phyloP scores from a whole-genome alignment of 2,113 vertebrate species.

The Podarcis raffonei region DNA sequence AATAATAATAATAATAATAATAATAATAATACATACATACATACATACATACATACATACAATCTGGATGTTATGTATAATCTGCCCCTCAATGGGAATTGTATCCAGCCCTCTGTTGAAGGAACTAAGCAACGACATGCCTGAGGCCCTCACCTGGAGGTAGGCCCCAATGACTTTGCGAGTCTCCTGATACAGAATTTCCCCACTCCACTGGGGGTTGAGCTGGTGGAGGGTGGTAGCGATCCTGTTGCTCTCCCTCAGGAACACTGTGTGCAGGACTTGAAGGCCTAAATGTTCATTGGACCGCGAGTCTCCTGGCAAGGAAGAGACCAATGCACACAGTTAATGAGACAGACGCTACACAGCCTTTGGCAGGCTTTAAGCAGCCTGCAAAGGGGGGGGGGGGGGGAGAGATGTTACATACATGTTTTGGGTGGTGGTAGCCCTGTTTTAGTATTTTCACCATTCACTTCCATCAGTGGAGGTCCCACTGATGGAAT shows the following conservation, averaged over 20 bases:
- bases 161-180: slow-evolving; percentile 79
- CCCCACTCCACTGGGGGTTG: slow-evolving; percentile 78
- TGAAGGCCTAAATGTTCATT: slow-evolving; percentile 82
- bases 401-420: not conserved
- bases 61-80: not conserved
- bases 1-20: no score
- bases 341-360: not conserved
- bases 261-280: slow-evolving; percentile 77
- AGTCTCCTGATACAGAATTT: slow-evolving; percentile 79
- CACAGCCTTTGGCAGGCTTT: not conserved
- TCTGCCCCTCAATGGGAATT: not conserved
- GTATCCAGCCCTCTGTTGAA: not conserved
- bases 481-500: not conserved
- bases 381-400: not conserved
- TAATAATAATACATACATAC: no score
- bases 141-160: slow-evolving; percentile 72
- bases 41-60: no score
- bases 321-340: not conserved
- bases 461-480: not conserved
- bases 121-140: no score
- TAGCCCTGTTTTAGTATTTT: not conserved
- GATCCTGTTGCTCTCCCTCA: slow-evolving; percentile 76
- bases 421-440: not conserved
- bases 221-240: slow-evolving; percentile 72
- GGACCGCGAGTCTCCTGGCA: slow-evolving; percentile 76